These are phyloP conservation scores for Amphipyra tragopoginis DNA, from an alignment of 2,888 invertebrate species.

Conservation along the genomic window DNA sequence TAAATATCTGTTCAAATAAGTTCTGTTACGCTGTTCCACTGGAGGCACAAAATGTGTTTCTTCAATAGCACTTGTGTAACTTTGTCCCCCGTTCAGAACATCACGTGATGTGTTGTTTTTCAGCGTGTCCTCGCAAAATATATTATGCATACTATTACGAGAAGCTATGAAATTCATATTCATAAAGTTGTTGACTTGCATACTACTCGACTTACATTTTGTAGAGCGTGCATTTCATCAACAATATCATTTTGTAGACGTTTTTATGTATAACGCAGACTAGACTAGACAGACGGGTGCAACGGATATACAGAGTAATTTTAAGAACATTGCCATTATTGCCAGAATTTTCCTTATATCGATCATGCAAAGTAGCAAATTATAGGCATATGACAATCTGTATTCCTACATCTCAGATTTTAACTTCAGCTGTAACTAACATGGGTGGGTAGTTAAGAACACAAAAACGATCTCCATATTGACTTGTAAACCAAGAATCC, in stretches of 20 bases:
- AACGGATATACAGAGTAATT: too few relatives aligned
- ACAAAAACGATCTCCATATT: too few relatives aligned
- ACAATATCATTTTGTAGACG: conserved; percentile 18
- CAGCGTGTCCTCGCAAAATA: conserved; percentile 32
- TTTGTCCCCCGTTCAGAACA: not conserved
- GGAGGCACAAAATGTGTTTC: not conserved
- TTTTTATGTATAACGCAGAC: not conserved
- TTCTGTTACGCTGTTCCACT: too few relatives aligned
- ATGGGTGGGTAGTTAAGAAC: too few relatives aligned
- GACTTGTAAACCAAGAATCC: not conserved
- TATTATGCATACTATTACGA: conserved; percentile 40
- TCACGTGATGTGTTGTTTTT: not conserved
- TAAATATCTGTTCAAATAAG: too few relatives aligned
- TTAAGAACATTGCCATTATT: too few relatives aligned
- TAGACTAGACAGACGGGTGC: not conserved
- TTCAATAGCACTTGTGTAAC: not conserved
- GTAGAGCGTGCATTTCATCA: conserved; percentile 16
- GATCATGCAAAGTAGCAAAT: too few relatives aligned
- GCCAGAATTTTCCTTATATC: too few relatives aligned
- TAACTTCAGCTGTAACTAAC: too few relatives aligned
- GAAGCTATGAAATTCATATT: conserved; percentile 47
- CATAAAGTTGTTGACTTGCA: conserved; percentile 47
- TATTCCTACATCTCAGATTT: too few relatives aligned
- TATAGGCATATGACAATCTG: too few relatives aligned
- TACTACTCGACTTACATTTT: conserved; percentile 13